Evolutionary conservation across 1,140 invertebrate genomes (phyloP), one percentile per base, ranked within the genome.

Genomic region (Drosophila orosa): DNA sequence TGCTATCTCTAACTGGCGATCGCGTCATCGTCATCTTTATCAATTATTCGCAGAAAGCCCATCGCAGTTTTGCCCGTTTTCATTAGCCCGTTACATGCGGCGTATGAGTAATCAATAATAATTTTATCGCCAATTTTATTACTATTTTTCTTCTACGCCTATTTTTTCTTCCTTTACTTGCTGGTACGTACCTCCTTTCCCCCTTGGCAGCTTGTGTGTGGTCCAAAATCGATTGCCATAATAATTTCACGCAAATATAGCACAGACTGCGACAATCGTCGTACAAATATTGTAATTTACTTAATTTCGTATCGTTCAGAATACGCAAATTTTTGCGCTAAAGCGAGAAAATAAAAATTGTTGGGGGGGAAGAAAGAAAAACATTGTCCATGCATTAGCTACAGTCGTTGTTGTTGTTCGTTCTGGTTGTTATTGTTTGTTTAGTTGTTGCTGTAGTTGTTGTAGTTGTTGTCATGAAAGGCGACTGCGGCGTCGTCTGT

Each of bases 91-190:
- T 89, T 77, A 35, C 52, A 89, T 69, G 68, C 58, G 62, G 79
- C 84, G 80, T 89, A 89, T 89, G 84, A 71, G 84, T 80, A 87
- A 87, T 87, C 84, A 87, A 89, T 87, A 87, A 84, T 89, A 83
- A 84, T 87, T 87, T 89, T 76, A 86, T 79, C 71, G 83, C 50
- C 68, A 50, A 35, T 45, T 76, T 74, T 73, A 68, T 39, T 29
- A 25, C 63, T 29, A 68, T 45, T 67, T 62, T 62, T 31, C 63
- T 39, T 57, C 39, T 44, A 25, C 31, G 33, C 6, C 2, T 31
- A 27, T 27, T 39, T 33, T 45, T 15, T 45, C 24, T 15, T 24
- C 4, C 7, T 47, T 22, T 22, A 27, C 19, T 74, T 55, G 35
- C 35, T 58, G 29, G 47, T 42, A 15, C 55, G 47, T 42, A 15